Base-by-base conservation (phyloP, 1,140 invertebrate species). In the Drosophila virilis region DNA sequence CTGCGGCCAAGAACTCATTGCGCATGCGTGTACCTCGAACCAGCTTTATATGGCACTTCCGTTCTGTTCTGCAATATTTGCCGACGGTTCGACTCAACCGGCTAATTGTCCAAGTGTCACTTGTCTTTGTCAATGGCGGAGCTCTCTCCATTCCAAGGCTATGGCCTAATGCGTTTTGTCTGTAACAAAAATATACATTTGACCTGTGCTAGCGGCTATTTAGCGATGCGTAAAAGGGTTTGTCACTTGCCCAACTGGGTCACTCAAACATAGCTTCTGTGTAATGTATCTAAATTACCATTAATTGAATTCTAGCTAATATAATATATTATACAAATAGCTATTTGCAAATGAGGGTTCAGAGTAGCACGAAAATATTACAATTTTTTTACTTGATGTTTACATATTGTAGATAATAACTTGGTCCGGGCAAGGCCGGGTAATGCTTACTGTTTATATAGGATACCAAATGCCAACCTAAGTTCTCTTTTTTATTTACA, bases 31-130 rank as follows among this genome's bases (percentile, higher is more conserved):
- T 42, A 48, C 43, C 43, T 65, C 22, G 17, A 77, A 52, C 67
- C 67, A 42, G 65, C 60, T 57, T 81, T 67, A 76, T 65, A 82
- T 70, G 82, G 83, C 40, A 88, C 82, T 86, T 88, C 82, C 83
- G 82, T 86, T 86, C 76, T 78, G 48, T 38, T 70, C 74, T 46
- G 33, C 66, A 73, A 60, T 68, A 68, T 68, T 68, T 68, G 74
- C 58, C 40, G 38, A 57, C 28, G 33, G 43, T 28, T 33, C 55
- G 35, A 51, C 48, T 62, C 66, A 13, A 15, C 55, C 50, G n/a
- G 59, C 68, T 59, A 80, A 54, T 74, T 48, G 81, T 76, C 78
- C 32, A 71, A 74, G 77, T 66, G 73, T 46, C 68, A 64, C 57
- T 78, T 45, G 28, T 8, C 15, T n/a, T 55, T 38, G 73, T 70